Percentiles rank a stretch among this genome's conserved stretches.
Evolutionary conservation across 2,797 vertebrate species (phyloP).

Genomic region (Micropoecilia bifurca): DNA sequence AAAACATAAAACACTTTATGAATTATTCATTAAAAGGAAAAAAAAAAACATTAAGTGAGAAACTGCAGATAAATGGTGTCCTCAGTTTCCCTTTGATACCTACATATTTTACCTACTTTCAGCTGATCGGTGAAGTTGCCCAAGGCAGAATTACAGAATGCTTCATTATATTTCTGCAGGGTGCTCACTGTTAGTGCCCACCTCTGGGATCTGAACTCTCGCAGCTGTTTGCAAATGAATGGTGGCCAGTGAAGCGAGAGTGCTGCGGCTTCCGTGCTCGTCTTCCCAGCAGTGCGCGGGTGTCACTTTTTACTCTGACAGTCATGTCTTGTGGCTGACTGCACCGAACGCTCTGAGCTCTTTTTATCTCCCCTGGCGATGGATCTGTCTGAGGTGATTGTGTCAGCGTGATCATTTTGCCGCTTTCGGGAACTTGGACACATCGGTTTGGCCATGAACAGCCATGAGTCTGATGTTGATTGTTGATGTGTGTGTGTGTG

Average conservation of each 20-base stretch:
- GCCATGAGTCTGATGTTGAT: conserved; percentile 57
- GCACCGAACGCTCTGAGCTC: conserved; percentile 59
- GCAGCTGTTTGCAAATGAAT: conserved; percentile 32
- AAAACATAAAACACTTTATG: not conserved
- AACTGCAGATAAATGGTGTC: not conserved
- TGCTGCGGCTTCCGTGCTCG: conserved; percentile 19
- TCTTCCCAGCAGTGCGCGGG: conserved; percentile 33
- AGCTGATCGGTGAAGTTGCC: not conserved
- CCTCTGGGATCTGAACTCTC: conserved; percentile 17
- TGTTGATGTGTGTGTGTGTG: not conserved
- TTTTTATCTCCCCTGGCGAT: conserved; percentile 53
- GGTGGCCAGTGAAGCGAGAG: conserved; percentile 25
- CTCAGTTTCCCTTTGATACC: not conserved
- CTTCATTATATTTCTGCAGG: not conserved
- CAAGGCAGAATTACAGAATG: not conserved
- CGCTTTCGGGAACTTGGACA: conserved; percentile 58
- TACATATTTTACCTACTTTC: not conserved
- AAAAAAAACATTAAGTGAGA: not conserved
- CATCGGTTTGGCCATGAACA: conserved; percentile 52
- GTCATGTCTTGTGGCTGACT: conserved; percentile 63
- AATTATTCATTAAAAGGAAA: not conserved
- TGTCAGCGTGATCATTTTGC: conserved; percentile 72
- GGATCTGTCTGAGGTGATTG: conserved; percentile 74
- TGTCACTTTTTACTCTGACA: conserved; percentile 56
- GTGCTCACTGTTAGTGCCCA: not conserved